Evolutionary conservation across 2,113 vertebrate genomes (phyloP), one percentile per base, ranked within the genome.

Genomic region (Carettochelys insculpta): DNA sequence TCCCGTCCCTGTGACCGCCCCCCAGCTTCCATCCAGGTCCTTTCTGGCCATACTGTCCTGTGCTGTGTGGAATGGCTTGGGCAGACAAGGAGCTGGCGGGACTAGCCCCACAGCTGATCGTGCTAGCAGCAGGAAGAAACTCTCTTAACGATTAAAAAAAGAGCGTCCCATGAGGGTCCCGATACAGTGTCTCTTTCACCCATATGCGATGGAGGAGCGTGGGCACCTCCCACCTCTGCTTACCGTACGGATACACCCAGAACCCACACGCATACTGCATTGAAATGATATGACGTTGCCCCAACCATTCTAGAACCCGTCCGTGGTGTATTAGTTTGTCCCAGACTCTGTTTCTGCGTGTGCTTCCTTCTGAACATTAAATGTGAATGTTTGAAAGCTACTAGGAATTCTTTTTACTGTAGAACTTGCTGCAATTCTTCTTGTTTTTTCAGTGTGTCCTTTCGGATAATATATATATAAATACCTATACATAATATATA

Each of bases 401-500:
- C 82, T 96, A 96, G 96, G 89, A 93, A 94, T 95, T 95, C 94
- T 95, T 96, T 95, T 96, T 95, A 96, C 6, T 96, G 90, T 98
- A 98, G 97, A 95, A 96, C 97, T 56, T 3, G 61, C 93, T 96
- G 94, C 54, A 3, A 96, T 92, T 89, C 75, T 61, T 94, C 75
- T 88, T 3, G 51, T 97, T 95, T 91, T 96, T 90, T 97, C 87
- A 94, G 93, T 61, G 93, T 98, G 96, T 98, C 95, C 94, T 97
- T 96, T 93, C 92, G 97, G 88, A 96, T 95, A 85, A 97, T 95
- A 94, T 97, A 96, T 95, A 95, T 98, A 97, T 92, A 97, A 97
- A 98, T 97, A 96, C 78, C 96, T 97, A 97, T 96, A 97, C 87
- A 96, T 94, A 97, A 94, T 96, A 97, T 95, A 94, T 96, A 93